Evolutionary conservation across 2,888 invertebrate genomes (phyloP), one percentile per base, ranked within the genome.

Genomic region (Syrphus vitripennis): DNA sequence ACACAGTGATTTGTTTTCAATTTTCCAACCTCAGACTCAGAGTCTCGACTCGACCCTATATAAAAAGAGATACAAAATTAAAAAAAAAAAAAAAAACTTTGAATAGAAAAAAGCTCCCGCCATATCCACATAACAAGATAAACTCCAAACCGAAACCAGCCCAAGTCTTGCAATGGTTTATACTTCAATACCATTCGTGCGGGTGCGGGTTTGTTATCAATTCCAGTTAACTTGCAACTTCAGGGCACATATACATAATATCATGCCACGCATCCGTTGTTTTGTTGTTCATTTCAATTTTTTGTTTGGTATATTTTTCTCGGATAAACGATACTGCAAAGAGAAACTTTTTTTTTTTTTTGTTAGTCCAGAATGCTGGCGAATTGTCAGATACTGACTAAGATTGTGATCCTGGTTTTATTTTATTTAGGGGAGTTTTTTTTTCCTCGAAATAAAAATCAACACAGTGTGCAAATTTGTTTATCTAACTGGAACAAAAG

Each of bases 281-380:
- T 67, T 76, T 84, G 84, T 80, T 84, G 71, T 80, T 59, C 69
- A 80, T 84, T 80, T 67, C 76, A 81, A 77, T 80, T 83, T 83
- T 55, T 75, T 34, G 34, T 34, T 10, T 34, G 31, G 50, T 63
- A 37, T 80, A 45, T 67, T 67, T 70, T 40, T 16, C 31, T 34
- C 74, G 45, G 83, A 83, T 78, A 57, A 63, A 50, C 37, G 16
- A 74, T 40, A 7, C 57, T 5, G 67, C 71, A 61, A 80, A 67
- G 80, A 55, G 76, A 84, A 84, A 80, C 80, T 81, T 78, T 37
- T 63, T 53, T 40, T 19, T 48, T 0, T 45, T 9, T 45, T n/a
- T n/a, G n/a, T n/a, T n/a, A n/a, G n/a, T 31, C 24, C 63, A 50
- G 55, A 70, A 31, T 50, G 50, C 31, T 67, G 29, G 59, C 14